Evolutionary conservation across 2,113 vertebrate genomes (phyloP).

Genomic region (Caranx ignobilis): DNA sequence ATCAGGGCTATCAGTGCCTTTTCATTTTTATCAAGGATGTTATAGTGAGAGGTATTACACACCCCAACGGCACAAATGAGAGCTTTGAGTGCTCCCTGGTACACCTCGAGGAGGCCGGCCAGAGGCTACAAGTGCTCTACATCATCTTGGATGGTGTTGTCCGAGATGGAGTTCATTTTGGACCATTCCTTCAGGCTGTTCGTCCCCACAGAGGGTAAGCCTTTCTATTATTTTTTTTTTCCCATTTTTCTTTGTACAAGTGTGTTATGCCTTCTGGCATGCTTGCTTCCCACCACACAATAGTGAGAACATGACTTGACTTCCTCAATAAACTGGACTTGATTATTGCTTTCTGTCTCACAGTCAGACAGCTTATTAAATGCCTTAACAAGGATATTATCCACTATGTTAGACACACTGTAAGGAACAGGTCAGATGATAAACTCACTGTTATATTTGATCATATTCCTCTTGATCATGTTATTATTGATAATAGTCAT

Average conservation of each 20-base stretch:
- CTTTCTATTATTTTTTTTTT: background rate
- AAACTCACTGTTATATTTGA: background rate
- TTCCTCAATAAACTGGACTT: constrained; percentile 4
- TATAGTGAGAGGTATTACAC: background rate
- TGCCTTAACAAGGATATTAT: background rate
- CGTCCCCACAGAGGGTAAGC: constrained; percentile 3
- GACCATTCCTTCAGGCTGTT: constrained; percentile 36
- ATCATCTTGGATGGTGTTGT: constrained; percentile 37
- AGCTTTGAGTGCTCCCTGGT: constrained; percentile 20
- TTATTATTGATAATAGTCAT: background rate
- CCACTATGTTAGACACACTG: no score
- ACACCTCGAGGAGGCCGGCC: constrained; percentile 25
- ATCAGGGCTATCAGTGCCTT: background rate
- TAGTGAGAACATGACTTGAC: constrained; percentile 12
- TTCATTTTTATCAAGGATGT: constrained; percentile 38
- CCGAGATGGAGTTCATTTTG: constrained; percentile 45
- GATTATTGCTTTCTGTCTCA: background rate
- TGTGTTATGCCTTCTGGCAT: constrained; percentile 30
- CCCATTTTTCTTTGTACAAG: background rate
- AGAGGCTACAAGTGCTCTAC: constrained; percentile 38
- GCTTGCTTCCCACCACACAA: constrained; percentile 1
- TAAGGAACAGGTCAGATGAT: background rate
- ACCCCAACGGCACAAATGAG: constrained; percentile 16
- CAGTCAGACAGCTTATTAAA: background rate
- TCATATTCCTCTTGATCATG: no score